Base-by-base conservation (phyloP, 2,888 invertebrate species). In the Diadromus collaris region DNA sequence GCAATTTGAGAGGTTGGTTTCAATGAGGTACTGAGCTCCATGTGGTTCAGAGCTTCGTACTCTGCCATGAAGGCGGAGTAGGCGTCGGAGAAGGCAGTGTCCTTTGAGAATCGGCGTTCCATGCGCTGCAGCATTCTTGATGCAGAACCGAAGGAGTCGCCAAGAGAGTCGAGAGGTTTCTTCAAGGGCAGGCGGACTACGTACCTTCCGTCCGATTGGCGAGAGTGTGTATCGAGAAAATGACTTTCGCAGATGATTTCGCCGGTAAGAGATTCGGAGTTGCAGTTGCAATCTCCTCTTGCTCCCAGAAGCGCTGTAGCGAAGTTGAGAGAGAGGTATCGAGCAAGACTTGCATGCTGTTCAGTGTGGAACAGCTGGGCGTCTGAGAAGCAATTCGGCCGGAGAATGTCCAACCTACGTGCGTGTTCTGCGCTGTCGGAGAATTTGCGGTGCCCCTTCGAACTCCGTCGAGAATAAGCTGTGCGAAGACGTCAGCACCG, bases 221-320 rank as follows among this genome's bases (percentile, higher is more conserved):
- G 76, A 19, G 71, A 51, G 61, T 79, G 81, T 19, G 79, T 80
- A 3, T n/a, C 9, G 3, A 27, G 10, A 16, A 82, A 81, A n/a
- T 80, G 76, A 10, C 41, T 24, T 46, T 82, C 80, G 44, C 76
- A 82, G 2, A 69, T 67, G 13, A 21, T 21, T 6, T 80, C 78
- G 6, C 69, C 69, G 10, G 44, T 38, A 32, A 10, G 24, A n/a
- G n/a, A n/a, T n/a, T n/a, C 27, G 68, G 44, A 32, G 34, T 27
- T 19, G 48, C 21, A 16, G 29, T 6, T n/a, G 67, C 0, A 29
- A 68, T 34, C 2, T 80, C 76, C 16, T 80, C 80, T 24, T 71
- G 60, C 24, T 75, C 72, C 75, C 78, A 80, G 44, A 80, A 81
- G 21, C 65, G 63, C 21, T 70, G 61, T 1, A 74, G 38, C 9